A percentile compares a stretch with the other conserved stretches of the same genome.
Evolutionary conservation across 2,888 invertebrate genomes (phyloP).

Genomic region (Stenolophus ochropezus): DNA sequence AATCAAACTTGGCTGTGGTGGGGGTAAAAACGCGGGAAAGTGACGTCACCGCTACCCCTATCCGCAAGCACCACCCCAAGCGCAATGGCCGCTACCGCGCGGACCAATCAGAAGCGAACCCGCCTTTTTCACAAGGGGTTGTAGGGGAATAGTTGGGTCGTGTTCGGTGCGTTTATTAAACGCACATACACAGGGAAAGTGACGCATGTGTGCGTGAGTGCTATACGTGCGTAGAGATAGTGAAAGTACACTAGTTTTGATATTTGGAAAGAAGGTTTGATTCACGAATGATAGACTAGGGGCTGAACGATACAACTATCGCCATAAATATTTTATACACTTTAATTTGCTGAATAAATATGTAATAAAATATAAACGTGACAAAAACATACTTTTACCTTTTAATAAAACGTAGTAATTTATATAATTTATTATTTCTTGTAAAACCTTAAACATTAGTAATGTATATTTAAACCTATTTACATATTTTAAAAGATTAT

Average conservation of each 20-base stretch:
- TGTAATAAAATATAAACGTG: neutral
- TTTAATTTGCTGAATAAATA: neutral
- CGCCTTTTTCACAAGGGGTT: slow-evolving; percentile 67
- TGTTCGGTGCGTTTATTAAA: slow-evolving; percentile 11
- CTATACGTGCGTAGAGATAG: slow-evolving; percentile 32
- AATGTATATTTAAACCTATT: too few species aligned
- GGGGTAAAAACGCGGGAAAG: slow-evolving; percentile 54
- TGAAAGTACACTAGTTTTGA: slow-evolving; percentile 54
- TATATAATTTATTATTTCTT: too few species aligned
- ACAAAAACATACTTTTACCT: neutral
- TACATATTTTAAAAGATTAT: too few species aligned
- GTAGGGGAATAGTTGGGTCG: slow-evolving; percentile 64
- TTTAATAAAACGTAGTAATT: slow-evolving; percentile 11
- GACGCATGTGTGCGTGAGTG: slow-evolving; percentile 41
- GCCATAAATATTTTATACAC: slow-evolving; percentile 32
- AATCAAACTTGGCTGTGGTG: slow-evolving; percentile 39
- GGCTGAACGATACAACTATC: slow-evolving; percentile 11
- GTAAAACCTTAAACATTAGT: too few species aligned
- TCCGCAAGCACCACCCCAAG: slow-evolving; percentile 67
- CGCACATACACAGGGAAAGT: slow-evolving; percentile 47
- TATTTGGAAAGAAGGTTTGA: slow-evolving; percentile 48
- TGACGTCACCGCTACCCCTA: slow-evolving; percentile 65
- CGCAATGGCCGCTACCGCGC: slow-evolving; percentile 68
- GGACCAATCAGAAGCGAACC: slow-evolving; percentile 66
- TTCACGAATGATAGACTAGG: slow-evolving; percentile 30